Evolutionary conservation across 1,140 invertebrate species (phyloP), one percentile per base, ranked within the genome.

Genomic region (Leptonema lineaticorne): DNA sequence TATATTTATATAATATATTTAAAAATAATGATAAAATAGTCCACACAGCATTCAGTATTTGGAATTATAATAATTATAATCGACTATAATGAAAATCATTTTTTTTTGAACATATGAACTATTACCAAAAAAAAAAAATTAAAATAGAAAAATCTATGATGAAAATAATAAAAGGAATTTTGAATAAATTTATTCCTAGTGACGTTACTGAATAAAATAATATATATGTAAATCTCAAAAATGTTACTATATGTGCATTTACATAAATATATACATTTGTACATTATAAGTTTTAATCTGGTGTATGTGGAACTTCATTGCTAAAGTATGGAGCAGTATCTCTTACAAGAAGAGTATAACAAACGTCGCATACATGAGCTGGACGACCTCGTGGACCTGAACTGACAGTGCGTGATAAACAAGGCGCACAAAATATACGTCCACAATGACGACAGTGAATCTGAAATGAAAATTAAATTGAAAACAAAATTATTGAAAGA

Each of bases 321-420:
- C 93, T 95, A 83, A 98, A 98, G 83, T 96, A 97, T 45, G 95
- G 95, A 73, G 95, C 93, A 46, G 93, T 91, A 81, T 97, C 90
- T 76, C 90, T 91, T 74, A 94, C 95, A 74, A 99, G 89, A 73
- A 99, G 86, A 28, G 96, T 99, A 84, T 97, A 94, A 84, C 97
- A 99, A 63, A 98, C 94, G 82, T 93, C 88, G 86, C 97, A 99
- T 63, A 99, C 97, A 80, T 90, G 89, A 50, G 93, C 92, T 53
- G 88, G 87, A 74, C 92, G 85, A 72, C 89, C 85, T 74, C 93
- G 91, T 63, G 95, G 95, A 59, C 96, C 96, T 75, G 92, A 92
- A 69, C 85, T 83, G 65, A 98, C 94, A 37, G 83, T 85, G 79
- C 93, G 91, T 22, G 87, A 84, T 69, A 93, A 84, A 83, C 96